Base-by-base conservation (phyloP, 2,888 invertebrate genomes). In the Zelleria hepariella region DNA sequence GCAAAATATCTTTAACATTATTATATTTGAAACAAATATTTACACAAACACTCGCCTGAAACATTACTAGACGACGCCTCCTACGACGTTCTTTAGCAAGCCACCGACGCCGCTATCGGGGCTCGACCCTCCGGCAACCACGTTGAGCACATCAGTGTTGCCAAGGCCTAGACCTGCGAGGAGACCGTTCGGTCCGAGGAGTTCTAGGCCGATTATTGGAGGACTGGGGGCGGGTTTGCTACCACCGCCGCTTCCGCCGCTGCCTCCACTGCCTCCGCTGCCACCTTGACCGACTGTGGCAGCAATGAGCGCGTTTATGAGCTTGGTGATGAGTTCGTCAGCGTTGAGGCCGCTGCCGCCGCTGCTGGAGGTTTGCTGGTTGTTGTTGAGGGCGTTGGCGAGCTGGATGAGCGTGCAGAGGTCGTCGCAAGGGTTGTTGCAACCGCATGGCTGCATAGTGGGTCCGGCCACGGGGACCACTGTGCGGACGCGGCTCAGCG, bases 251-350 rank as follows among this genome's bases (percentile, higher is more conserved):
- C 15, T 26, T 51, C 21, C n/a, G 47, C n/a, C 5, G 23, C 10
- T 57, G 42, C 15, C 48, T 0, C 32, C 32, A 32, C 7, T 32
- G 7, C 48, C 48, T 42, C 32, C 32, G 24, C 32, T 58, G 18
- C 53, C 24, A 10, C 20, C 18, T 71, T 53, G 75, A 74, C 1
- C 51, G 8, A 59, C 56, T 27, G 78, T 73, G 2, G 75, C 77
- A 26, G 72, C 74, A 21, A 85, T 73, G 23, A 85, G 64, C 7
- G 83, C 85, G 58, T 83, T 81, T 10, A 84, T 73, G 32, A 85
- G 67, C 62, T 79, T 82, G 64, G 77, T 68, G 7, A 85, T 79
- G 18, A 85, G 71, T 59, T 78, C 78, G 61, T 83, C 82, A 26
- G 76, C 66, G 25, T 72, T 68, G 27, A 65, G 61, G 1, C 61